phyloP scores from a whole-genome alignment of 2,113 vertebrate genomes.

The Merops nubicus region DNA sequence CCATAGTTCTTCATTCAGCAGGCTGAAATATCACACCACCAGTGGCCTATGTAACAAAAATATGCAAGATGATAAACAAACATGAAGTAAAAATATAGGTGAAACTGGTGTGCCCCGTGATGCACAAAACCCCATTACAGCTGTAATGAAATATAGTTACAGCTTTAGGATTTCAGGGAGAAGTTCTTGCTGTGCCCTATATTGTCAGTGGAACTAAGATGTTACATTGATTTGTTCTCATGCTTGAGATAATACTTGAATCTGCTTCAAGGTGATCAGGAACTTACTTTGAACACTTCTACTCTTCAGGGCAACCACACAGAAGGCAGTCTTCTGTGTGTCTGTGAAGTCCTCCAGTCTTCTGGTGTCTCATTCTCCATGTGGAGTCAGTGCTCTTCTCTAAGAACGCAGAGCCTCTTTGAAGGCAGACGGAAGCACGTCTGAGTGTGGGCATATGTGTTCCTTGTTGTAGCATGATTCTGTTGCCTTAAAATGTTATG shows the following conservation, averaged over 20 bases:
- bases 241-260: neutral
- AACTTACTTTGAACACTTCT: neutral
- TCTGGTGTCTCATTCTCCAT: neutral
- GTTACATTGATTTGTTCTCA: neutral
- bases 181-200: neutral
- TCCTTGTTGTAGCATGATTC: neutral
- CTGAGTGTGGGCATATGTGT: neutral
- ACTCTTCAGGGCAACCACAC: neutral
- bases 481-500: neutral
- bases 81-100: neutral
- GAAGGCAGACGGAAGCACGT: neutral
- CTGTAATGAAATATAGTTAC: neutral
- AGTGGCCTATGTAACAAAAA: neutral
- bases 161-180: neutral
- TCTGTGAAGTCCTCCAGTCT: neutral
- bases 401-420: neutral
- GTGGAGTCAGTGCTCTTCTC: neutral
- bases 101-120: neutral
- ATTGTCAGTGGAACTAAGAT: neutral
- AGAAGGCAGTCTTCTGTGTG: neutral
- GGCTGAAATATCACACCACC: neutral
- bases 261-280: neutral
- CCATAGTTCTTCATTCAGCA: neutral
- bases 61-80: neutral
- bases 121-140: rapidly evolving